Evolutionary conservation across 2,888 invertebrate genomes (phyloP), one percentile per base, ranked within the genome.

Genomic region (Trisateles emortualis): DNA sequence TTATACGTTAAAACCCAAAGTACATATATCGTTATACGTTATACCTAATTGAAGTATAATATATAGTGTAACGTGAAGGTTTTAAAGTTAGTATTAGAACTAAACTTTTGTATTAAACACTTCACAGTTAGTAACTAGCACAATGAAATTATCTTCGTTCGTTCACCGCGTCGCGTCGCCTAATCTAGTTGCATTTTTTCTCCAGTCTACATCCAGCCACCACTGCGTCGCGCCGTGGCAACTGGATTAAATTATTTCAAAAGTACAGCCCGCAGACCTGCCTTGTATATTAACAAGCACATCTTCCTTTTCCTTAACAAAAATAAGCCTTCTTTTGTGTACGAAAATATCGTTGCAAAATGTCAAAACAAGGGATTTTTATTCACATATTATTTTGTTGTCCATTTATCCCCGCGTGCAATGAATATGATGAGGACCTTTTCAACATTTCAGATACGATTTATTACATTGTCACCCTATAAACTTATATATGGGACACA

Each of bases 181-280:
- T n/a, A n/a, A n/a, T n/a, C 24, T 24, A 19, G 35, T 22, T 58
- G 55, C 58, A 58, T 66, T 60, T 51, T 55, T 30, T 33, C 40
- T 17, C 10, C 35, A 13, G 3, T 43, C 11, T 26, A n/a, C 14
- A 24, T 35, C 26, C 11, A 32, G 33, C 41, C 35, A 57, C 38
- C 33, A n/a, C n/a, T n/a, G n/a, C n/a, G n/a, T n/a, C 33, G 43
- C n/a, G n/a, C n/a, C n/a, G 52, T 6, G 57, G 64, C 56, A 57
- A 63, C 64, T 61, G 60, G 64, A 66, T 77, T 72, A 72, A 72
- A 72, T 79, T 74, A 72, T 76, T 68, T 67, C 48, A 59, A 62
- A 42, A 47, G 46, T 68, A 56, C 65, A 43, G 47, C 36, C 51
- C 45, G 32, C 47, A 19, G 45, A 9, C 46, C 61, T 64, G 58